Evolutionary conservation across 2,113 vertebrate species (phyloP), one percentile per base, ranked within the genome.

Genomic region (Beaufortia kweichowensis): DNA sequence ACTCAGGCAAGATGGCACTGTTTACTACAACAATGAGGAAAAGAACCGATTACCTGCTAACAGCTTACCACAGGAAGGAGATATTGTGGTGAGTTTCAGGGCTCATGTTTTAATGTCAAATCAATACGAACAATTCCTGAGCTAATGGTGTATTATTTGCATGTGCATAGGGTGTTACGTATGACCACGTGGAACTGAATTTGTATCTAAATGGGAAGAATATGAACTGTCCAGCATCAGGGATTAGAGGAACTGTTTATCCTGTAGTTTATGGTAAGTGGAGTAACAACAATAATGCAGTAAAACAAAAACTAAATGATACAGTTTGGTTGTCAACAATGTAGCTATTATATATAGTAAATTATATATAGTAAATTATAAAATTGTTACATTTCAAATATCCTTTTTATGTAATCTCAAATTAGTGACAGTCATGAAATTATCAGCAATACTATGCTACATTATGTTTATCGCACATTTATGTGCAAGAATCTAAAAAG

Each of bases 121-220:
- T 29, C 15, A 23, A 33, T 19, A 2, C 21, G n/a, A n/a, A n/a
- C n/a, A n/a, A n/a, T n/a, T n/a, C n/a, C n/a, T n/a, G n/a, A n/a
- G n/a, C n/a, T n/a, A n/a, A n/a, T 43, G 4, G 23, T 66, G 15
- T 6, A n/a, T 0, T 71, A 84, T 67, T 85, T 29, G 26, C 87
- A 86, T 83, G 10, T 59, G 82, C 85, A 72, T 24, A 99, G 97
- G 97, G 97, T 78, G 92, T 99, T 89, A 96, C 97, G 1, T 99
- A 99, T 76, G 97, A 99, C 88, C 97, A 99, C 5, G 95, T 99
- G 91, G 97, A 99, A 89, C 88, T 99, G 90, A 99, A 98, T 90
- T 92, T 99, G 73, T 98, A 96, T 91, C 93, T 99, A 89, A 99
- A 99, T 87, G 97, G 97, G 71, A 99, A 98, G 91, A 98, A 97